These are phyloP conservation scores for Ormyrus nitidulus DNA, from an alignment of 2,888 invertebrate species.

Conservation along the genomic window DNA sequence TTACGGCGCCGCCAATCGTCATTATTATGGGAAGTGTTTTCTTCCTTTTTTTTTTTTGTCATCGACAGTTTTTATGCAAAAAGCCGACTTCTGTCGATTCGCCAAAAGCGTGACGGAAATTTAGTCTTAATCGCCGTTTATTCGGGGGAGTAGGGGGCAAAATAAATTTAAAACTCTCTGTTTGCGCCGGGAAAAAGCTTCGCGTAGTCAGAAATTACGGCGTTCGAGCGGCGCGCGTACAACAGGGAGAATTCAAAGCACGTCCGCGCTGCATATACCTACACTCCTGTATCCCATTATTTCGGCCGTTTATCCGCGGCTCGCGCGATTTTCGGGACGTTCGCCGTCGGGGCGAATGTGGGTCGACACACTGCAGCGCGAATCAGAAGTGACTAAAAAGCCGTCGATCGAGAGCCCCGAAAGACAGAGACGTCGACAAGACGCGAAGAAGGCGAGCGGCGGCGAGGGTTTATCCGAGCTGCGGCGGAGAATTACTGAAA, in stretches of 20 bases:
- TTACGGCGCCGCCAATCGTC: no score
- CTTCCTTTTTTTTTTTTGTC: no score
- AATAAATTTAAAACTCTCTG: neutral
- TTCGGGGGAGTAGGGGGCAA: neutral
- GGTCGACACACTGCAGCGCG: neutral
- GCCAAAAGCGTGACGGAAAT: no score
- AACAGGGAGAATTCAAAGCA: conserved; percentile 18
- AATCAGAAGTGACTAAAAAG: neutral
- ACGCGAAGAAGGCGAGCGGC: neutral
- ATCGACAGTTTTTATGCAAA: no score
- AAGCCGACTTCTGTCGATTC: no score
- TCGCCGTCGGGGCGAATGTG: conserved; percentile 4
- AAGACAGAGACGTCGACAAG: neutral
- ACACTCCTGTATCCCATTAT: conserved; percentile 26
- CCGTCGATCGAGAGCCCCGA: neutral
- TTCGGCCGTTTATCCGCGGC: conserved; percentile 1
- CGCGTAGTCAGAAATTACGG: conserved; percentile 29
- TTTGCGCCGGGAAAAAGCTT: neutral
- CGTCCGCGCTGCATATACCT: conserved; percentile 24
- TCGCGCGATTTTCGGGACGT: neutral
- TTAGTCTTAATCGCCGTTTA: no score
- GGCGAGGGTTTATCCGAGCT: conserved; percentile 9
- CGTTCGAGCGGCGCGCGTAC: neutral
- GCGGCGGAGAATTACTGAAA: conserved; percentile 13
- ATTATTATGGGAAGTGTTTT: no score